phyloP scores from a whole-genome alignment of 2,113 vertebrate species.

The Paedocypris sp. region DNA sequence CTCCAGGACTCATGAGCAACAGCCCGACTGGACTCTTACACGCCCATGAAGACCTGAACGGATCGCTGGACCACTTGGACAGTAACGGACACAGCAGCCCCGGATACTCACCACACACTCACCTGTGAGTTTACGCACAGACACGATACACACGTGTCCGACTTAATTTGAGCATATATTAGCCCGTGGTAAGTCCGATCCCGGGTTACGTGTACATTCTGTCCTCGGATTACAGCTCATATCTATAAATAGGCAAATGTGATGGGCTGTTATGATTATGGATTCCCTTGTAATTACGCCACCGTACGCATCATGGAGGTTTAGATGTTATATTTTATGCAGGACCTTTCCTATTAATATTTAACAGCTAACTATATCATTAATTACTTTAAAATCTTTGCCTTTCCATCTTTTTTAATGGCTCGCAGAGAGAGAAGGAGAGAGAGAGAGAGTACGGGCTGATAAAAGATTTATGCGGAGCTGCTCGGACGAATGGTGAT shows the following conservation, averaged over 20 bases:
- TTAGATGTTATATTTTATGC: conserved; percentile 96
- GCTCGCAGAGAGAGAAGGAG: conserved; percentile 72
- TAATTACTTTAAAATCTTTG: conserved; percentile 95
- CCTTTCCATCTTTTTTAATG: conserved; percentile 86
- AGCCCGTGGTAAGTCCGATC: too few species aligned
- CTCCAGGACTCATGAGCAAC: conserved; percentile 78
- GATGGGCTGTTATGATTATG: conserved; percentile 61
- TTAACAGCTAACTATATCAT: conserved; percentile 94
- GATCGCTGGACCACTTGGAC: conserved; percentile 91
- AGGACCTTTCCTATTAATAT: conserved; percentile 95
- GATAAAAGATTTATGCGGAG: conserved; percentile 89
- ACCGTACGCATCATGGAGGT: conserved; percentile 79
- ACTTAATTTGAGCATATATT: background rate
- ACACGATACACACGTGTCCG: background rate
- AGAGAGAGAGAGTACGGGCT: conserved; percentile 58
- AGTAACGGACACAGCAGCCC: conserved; percentile 95
- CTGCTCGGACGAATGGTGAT: conserved; percentile 85
- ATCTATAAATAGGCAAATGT: conserved; percentile 72
- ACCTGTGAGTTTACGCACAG: conserved; percentile 74
- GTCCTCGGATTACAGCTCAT: conserved; percentile 26
- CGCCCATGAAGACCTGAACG: conserved; percentile 87
- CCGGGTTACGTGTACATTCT: conserved; percentile 64
- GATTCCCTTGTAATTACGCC: conserved; percentile 90
- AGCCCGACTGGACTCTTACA: conserved; percentile 81
- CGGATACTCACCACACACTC: conserved; percentile 86